These are phyloP conservation scores for Caradrina clavipalpis DNA, from an alignment of 2,888 invertebrate genomes.

Conservation along the genomic window DNA sequence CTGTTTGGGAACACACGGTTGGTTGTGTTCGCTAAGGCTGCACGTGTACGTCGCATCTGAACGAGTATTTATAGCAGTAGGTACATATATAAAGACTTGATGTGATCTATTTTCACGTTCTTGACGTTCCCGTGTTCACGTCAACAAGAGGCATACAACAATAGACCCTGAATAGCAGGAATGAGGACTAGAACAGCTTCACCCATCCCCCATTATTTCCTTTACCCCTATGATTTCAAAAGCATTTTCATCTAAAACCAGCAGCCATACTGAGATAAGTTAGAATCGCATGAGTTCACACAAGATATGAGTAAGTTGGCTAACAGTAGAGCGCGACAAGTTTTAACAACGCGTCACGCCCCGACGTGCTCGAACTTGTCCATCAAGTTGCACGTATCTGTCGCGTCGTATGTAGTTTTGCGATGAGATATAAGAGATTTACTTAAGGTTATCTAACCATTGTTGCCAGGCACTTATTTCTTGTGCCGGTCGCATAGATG, in stretches of 20 bases:
- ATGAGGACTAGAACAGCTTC: neutral
- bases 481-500: too few relatives aligned
- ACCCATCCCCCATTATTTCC: neutral
- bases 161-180: neutral
- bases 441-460: neutral
- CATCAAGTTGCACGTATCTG: conserved; percentile 8
- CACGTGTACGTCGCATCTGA: too few relatives aligned
- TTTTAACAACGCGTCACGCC: conserved; percentile 10
- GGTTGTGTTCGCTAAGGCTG: neutral
- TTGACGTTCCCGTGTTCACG: neutral
- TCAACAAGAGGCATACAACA: neutral
- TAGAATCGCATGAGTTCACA: conserved; percentile 25
- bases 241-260: neutral
- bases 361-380: neutral
- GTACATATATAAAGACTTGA: neutral
- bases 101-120: neutral
- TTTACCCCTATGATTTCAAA: conserved; percentile 3
- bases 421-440: neutral
- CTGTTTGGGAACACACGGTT: neutral
- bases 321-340: conserved; percentile 17
- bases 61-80: neutral
- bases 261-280: conserved; percentile 21
- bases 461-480: neutral
- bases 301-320: conserved; percentile 50
- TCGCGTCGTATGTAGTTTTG: conserved; percentile 1